phyloP scores from a whole-genome alignment of 2,113 vertebrate genomes.

The Lagopus leucura region DNA sequence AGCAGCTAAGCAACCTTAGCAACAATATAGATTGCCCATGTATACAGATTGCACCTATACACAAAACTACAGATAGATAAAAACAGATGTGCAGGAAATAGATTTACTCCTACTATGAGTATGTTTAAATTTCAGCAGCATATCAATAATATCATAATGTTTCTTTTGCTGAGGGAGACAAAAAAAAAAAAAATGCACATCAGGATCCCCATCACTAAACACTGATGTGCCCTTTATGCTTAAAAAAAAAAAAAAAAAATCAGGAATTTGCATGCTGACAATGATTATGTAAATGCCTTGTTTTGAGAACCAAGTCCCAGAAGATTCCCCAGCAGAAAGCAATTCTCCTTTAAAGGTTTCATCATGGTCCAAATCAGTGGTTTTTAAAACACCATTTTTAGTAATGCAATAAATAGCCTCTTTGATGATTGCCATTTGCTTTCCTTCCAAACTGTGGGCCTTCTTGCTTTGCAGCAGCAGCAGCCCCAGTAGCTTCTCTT shows the following conservation, averaged over 20 bases:
- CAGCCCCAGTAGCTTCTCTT: neutral
- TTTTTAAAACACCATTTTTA: neutral
- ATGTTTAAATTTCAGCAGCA: neutral
- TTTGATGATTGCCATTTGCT: neutral
- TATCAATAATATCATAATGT: neutral
- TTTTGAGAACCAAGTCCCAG: conserved; percentile 41
- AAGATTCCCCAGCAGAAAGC: conserved; percentile 40
- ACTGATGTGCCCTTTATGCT: conserved; percentile 27
- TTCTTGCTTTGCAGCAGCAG: neutral
- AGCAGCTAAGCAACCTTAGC: neutral
- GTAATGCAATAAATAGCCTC: neutral
- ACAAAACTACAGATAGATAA: neutral
- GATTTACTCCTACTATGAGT: neutral
- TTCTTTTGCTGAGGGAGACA: neutral
- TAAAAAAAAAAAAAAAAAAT: neutral
- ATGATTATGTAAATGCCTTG: conserved; percentile 47
- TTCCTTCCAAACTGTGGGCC: neutral
- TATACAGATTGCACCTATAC: neutral
- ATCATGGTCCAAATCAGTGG: conserved; percentile 10
- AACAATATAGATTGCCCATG: neutral
- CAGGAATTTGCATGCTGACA: conserved; percentile 55
- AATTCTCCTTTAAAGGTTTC: conserved; percentile 56
- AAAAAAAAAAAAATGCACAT: neutral
- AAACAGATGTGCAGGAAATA: neutral
- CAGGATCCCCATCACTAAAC: neutral